Conservation (phyloP, 2,888 invertebrate species). For the Trilocha varians region DNA sequence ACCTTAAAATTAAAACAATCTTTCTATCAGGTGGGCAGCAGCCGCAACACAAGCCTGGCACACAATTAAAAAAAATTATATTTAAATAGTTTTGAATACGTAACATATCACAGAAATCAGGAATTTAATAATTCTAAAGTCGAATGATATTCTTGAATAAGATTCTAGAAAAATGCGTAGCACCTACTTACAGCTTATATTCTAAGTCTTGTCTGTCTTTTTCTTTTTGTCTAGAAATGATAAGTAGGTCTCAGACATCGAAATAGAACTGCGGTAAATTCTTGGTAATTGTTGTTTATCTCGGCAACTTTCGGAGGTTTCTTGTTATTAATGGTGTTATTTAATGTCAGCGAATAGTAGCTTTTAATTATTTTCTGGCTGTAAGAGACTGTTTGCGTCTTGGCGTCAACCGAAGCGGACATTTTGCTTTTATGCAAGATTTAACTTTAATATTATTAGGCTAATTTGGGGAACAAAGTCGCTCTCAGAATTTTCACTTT, state of each 20-base stretch:
- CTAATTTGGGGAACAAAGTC: slow-evolving; percentile 17
- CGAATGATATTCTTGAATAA: no score
- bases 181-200: no score
- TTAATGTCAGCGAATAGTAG: slow-evolving; percentile 50
- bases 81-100: no score
- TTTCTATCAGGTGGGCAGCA: no score
- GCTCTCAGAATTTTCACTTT: slow-evolving; percentile 12
- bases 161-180: no score
- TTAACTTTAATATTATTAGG: slow-evolving; percentile 34
- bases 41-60: no score
- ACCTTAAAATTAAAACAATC: no score
- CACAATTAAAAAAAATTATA: no score
- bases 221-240: no score
- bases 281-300: slow-evolving; percentile 58
- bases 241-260: slow-evolving; percentile 21
- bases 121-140: no score
- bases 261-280: slow-evolving; percentile 38
- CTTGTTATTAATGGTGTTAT: slow-evolving; percentile 63
- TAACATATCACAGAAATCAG: no score
- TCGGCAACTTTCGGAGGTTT: slow-evolving; percentile 51
- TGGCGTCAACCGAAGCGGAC: slow-evolving; percentile 36
- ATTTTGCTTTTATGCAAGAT: slow-evolving; percentile 41
- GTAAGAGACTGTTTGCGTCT: slow-evolving; percentile 37
- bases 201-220: no score
- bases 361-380: slow-evolving; percentile 61